These are phyloP conservation scores for rabbit (Oryctolagus cuniculus) DNA, from an alignment of 2,113 vertebrate species.

Conservation along the genomic window mOryCun1.1 NC_091451.1:12362501-12363000, in stretches of 20 bases:
- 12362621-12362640: background rate
- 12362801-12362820: conserved; percentile 18
- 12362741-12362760: conserved; percentile 24
- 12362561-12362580: conserved; percentile 43
- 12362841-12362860: conserved; percentile 33
- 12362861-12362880: background rate
- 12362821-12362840: background rate
- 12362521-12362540: conserved; percentile 58
- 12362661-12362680: background rate
- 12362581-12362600: conserved; percentile 37
- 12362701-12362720: conserved; percentile 26
- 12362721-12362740: conserved; percentile 37
- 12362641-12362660: conserved; percentile 20
- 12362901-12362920: background rate
- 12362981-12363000: background rate
- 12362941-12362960: conserved; percentile 30
- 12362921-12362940: conserved; percentile 14
- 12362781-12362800: background rate
- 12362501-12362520: conserved; percentile 56
- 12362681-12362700: conserved; percentile 1
- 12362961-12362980: background rate
- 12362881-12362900: conserved; percentile 18
- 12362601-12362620: conserved; percentile 41
- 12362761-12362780: background rate
- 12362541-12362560: conserved; percentile 38